Evolutionary conservation across 1,140 invertebrate species (phyloP), one percentile per base, ranked within the genome.

Genomic region (Ganaspis sp.): DNA sequence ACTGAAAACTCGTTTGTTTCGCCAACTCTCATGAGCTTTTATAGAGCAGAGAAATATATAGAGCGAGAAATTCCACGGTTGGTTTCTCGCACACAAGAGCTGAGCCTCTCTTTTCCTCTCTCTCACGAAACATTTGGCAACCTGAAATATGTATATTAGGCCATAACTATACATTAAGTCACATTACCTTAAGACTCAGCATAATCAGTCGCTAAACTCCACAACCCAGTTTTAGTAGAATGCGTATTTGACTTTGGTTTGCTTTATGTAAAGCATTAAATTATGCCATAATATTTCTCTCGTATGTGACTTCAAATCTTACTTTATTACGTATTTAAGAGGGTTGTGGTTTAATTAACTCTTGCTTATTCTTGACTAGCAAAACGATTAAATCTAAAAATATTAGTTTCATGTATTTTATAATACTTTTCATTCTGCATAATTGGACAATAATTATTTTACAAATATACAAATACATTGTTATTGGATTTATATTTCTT

Each of bases 221-320:
- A n/a, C 23, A 64, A 64, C 23, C 26, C 23, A 64, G 23, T 64
- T 64, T 64, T 29, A 29, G 23, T 64, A 29, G 58, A 29, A 64
- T 64, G 58, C 45, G 45, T 64, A 64, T 64, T 64, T 64, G 58
- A 64, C 58, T 64, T 64, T 64, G 58, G 58, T 64, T 64, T 64
- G 26, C 58, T 64, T 64, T 64, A 64, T 29, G 23, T 64, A 29
- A 64, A 29, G 58, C 58, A 64, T 64, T 29, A 64, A 64, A 29
- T 64, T 29, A n/a, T 34, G 21, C 58, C 58, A 64, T 64, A 64
- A 64, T 64, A 64, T 64, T 64, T 64, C 23, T 29, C 26, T 15
- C 58, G 12, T 29, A 15, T 64, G 26, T 29, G 26, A 29, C 58
- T 64, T 8, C 15, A 26, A 64, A 64, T 64, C 26, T 64, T 64